Evolutionary conservation across 2,113 vertebrate genomes (phyloP), one percentile per base, ranked within the genome.

Genomic region (Podiceps cristatus): DNA sequence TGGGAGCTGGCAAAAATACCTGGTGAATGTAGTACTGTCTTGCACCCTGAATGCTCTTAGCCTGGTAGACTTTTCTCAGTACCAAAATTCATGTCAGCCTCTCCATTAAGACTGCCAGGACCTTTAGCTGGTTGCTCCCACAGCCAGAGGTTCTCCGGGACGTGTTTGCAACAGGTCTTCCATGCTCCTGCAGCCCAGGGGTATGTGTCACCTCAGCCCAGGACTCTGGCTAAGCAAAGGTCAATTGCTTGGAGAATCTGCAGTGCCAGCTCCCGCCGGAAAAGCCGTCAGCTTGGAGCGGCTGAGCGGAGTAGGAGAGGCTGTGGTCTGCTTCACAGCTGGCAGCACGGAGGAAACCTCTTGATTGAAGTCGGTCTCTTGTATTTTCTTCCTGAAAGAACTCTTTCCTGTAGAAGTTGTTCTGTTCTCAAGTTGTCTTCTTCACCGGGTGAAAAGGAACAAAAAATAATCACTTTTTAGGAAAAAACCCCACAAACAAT

Each of bases 241-340:
- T 6, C 47, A 31, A 15, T 3, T 15, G 9, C 18, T 15, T 62
- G 27, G 55, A 35, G 22, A 9, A 3, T 17, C 72, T 59, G 19
- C 3, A 72, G 18, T 11, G 24, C 28, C 40, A 75, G 0, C 24
- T 76, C 28, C 67, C 2, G 0, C n/a, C 1, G 5, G 71, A 63
- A 67, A 79, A 86, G 5, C 17, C 74, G 88, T 35, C 44, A 3
- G 42, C 31, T 33, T 25, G 44, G 44, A 58, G 47, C 24, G 58
- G 60, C 42, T 6, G 68, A 72, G 56, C 0, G 17, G 55, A 47
- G 13, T 3, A 33, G 78, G 56, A 92, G 14, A 64, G 12, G 17
- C 28, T 7, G 3, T 37, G 66, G 44, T 58, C 25, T 19, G 3
- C 5, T 63, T 33, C 66, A 56, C 35, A 58, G 59, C 59, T 33